Evolutionary conservation across 1,140 invertebrate genomes (phyloP).

Genomic region (Ooceraea biroi): DNA sequence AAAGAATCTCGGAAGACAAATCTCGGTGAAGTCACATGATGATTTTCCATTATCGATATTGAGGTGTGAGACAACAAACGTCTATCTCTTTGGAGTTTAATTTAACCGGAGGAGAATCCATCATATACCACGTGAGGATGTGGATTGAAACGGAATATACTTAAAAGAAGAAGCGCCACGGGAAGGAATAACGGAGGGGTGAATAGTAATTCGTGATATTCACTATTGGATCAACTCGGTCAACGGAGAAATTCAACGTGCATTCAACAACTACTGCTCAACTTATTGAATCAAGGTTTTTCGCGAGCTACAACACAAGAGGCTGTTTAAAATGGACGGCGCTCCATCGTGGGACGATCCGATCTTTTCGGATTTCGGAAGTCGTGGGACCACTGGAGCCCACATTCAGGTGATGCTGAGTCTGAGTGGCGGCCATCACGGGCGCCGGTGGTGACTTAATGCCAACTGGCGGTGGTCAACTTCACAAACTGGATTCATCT

Average conservation of each 20-base stretch:
- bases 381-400: constrained; percentile 86
- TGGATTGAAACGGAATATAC: constrained; percentile 3
- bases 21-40: not conserved
- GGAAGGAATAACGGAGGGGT: not conserved
- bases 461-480: constrained; percentile 82
- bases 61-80: not conserved
- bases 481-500: constrained; percentile 86
- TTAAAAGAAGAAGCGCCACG: not conserved
- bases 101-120: not conserved
- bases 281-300: not conserved
- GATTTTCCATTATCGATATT: not conserved
- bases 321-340: constrained; percentile 88
- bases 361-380: constrained; percentile 91
- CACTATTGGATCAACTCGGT: constrained; percentile 5
- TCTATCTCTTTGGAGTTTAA: constrained; percentile 17
- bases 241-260: not conserved
- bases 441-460: constrained; percentile 81
- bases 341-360: constrained; percentile 90
- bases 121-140: not conserved
- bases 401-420: constrained; percentile 92
- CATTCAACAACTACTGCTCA: not conserved
- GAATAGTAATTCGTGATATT: constrained; percentile 19
- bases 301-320: not conserved
- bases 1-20: constrained; percentile 28
- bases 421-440: constrained; percentile 86